A percentile compares a stretch with the other conserved stretches of the same genome.
Evolutionary conservation across 2,888 invertebrate species (phyloP).

Genomic region (Idaea dimidiata): DNA sequence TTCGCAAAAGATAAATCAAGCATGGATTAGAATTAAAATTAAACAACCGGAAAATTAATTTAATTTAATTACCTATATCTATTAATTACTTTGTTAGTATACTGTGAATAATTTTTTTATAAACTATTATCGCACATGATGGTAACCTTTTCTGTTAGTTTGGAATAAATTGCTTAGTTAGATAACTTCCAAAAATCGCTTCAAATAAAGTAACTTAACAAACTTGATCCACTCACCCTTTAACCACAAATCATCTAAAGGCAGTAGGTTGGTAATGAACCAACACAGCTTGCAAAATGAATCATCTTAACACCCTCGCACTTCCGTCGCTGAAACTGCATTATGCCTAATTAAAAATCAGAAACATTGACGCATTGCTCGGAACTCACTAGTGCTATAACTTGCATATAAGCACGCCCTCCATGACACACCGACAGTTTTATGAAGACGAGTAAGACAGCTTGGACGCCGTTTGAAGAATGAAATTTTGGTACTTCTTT

Average conservation of each 20-base stretch:
- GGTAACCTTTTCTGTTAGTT: too few species aligned
- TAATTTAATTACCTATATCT: too few species aligned
- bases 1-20: too few species aligned
- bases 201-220: conserved; percentile 1
- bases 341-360: conserved; percentile 46
- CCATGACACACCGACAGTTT: conserved; percentile 69
- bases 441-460: conserved; percentile 42
- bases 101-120: too few species aligned
- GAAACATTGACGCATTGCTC: conserved; percentile 29
- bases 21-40: too few species aligned
- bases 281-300: conserved; percentile 34
- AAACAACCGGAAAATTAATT: too few species aligned
- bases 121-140: too few species aligned
- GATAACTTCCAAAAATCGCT: too few species aligned
- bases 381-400: conserved; percentile 53
- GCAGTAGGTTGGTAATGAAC: not conserved
- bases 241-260: conserved; percentile 2
- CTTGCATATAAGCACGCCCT: conserved; percentile 61
- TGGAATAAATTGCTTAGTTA: too few species aligned
- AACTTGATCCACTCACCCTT: not conserved
- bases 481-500: too few species aligned
- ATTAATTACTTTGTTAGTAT: too few species aligned
- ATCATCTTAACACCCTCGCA: conserved; percentile 50
- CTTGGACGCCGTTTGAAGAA: conserved; percentile 22
- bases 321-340: conserved; percentile 37